These are phyloP conservation scores for Nyctibius grandis DNA, from an alignment of 2,797 vertebrate genomes.

Conservation along the genomic window DNA sequence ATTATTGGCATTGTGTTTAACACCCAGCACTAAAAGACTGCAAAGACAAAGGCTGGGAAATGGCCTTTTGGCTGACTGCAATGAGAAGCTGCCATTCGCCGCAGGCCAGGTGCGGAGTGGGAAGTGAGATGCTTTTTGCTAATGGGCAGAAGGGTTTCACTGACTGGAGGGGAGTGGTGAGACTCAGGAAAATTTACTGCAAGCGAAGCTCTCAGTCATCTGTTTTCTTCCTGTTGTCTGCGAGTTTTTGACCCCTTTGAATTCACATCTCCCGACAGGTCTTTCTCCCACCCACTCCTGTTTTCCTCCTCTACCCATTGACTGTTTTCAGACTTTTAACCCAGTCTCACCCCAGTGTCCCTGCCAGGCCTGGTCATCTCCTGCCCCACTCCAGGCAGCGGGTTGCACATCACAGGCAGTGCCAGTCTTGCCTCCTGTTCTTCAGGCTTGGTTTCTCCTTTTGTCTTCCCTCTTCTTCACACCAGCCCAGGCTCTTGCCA, in stretches of 20 bases:
- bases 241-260: not conserved
- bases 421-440: not conserved
- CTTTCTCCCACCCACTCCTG: not conserved
- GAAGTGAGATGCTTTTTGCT: not conserved
- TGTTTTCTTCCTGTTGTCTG: not conserved
- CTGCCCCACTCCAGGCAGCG: not conserved
- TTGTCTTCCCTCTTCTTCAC: not conserved
- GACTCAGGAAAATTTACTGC: not conserved
- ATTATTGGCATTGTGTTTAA: not conserved
- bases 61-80: not conserved
- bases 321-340: not conserved
- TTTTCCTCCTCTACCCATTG: not conserved
- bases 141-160: not conserved
- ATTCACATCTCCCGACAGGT: rapidly evolving
- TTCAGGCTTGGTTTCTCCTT: not conserved
- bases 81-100: not conserved
- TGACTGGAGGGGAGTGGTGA: not conserved
- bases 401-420: not conserved
- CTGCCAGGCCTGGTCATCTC: not conserved
- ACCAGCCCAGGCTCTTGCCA: not conserved
- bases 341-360: not conserved
- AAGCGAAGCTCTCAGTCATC: not conserved
- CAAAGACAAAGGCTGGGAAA: not conserved
- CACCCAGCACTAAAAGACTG: not conserved
- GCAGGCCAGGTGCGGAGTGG: not conserved